These are phyloP conservation scores for Trinectes maculatus DNA, from an alignment of 2,113 vertebrate species.

Conservation along the genomic window DNA sequence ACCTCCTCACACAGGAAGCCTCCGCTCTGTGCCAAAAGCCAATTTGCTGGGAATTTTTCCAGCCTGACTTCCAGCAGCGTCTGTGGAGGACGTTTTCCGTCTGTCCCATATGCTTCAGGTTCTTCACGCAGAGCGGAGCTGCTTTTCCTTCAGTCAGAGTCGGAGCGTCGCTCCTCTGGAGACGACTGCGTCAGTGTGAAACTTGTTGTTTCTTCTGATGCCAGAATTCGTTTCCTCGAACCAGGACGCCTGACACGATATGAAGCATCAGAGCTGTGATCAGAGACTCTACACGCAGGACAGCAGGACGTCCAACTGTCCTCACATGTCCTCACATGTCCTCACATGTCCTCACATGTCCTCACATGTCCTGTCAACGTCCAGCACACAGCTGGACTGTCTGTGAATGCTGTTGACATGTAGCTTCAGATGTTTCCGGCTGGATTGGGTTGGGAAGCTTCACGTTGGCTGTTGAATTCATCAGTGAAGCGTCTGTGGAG, in stretches of 20 bases:
- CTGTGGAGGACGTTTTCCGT: conserved; percentile 7
- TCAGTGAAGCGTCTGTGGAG: conserved; percentile 39
- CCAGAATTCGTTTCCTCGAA: no score
- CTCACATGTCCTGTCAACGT: no score
- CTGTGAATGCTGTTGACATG: no score
- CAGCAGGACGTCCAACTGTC: no score
- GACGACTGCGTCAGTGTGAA: not conserved
- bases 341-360: no score
- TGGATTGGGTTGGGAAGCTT: not conserved
- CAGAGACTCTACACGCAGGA: no score
- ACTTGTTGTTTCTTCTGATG: no score
- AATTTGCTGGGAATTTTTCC: conserved; percentile 14
- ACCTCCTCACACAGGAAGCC: conserved; percentile 10
- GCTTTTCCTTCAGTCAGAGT: no score
- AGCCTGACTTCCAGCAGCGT: not conserved
- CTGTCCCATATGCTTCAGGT: conserved; percentile 28
- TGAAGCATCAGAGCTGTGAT: no score
- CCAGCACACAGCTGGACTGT: no score
- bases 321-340: no score
- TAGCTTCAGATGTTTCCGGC: not conserved
- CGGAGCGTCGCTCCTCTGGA: not conserved
- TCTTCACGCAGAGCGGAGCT: conserved; percentile 1
- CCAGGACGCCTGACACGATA: no score
- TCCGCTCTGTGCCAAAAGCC: not conserved
- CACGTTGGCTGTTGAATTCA: conserved; percentile 14